phyloP scores from a whole-genome alignment of 1,140 invertebrate genomes.

The Oncopeltus fasciatus region DNA sequence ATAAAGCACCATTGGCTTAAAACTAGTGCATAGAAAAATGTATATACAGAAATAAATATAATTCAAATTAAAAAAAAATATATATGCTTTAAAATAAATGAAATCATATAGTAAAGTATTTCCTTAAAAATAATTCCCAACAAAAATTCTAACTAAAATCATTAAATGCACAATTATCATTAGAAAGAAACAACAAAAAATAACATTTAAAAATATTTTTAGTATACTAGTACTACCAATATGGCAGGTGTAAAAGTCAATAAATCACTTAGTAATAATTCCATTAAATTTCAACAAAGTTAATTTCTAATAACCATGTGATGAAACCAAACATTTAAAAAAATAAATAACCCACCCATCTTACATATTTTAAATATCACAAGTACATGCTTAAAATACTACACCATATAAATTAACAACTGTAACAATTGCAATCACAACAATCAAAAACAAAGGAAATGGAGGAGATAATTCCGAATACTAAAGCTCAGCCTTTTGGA shows the following conservation, averaged over 20 bases:
- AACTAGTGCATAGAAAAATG: neutral
- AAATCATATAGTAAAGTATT: neutral
- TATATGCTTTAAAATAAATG: neutral
- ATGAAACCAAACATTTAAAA: neutral
- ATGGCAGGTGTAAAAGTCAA: neutral
- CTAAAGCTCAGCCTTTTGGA: neutral
- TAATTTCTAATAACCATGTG: neutral
- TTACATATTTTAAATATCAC: neutral
- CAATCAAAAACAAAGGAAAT: neutral
- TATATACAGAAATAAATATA: neutral
- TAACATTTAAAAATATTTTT: neutral
- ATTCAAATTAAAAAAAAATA: neutral
- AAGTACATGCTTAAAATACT: neutral
- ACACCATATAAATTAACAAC: neutral
- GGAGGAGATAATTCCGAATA: neutral
- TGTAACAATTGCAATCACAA: slow-evolving; percentile 5
- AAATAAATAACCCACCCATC: neutral
- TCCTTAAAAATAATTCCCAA: neutral
- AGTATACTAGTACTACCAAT: slow-evolving; percentile 6
- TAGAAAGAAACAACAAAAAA: neutral
- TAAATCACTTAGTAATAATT: neutral
- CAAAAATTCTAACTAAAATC: neutral
- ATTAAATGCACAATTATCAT: neutral
- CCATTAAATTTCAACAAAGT: neutral
- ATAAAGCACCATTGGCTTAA: slow-evolving; percentile 9